A percentile compares a stretch with the other conserved stretches of the same genome.
These are phyloP conservation scores for Cynaeus angustus DNA, from an alignment of 2,888 invertebrate genomes.

Conservation along the genomic window DNA sequence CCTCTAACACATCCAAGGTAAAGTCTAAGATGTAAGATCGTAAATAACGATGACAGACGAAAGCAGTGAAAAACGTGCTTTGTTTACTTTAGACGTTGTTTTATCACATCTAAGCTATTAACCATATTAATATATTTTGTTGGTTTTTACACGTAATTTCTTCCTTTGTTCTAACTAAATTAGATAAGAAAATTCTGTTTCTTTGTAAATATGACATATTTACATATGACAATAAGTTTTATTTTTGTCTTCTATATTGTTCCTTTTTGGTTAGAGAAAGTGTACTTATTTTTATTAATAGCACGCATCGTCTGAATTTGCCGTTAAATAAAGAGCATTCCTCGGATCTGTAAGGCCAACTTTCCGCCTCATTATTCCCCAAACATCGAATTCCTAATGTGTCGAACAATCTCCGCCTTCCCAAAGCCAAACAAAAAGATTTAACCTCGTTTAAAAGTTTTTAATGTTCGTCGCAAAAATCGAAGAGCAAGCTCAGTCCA, in stretches of 20 bases:
- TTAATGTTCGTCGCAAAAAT: slow-evolving; percentile 22
- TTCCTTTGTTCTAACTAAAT: too few relatives aligned
- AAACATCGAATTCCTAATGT: slow-evolving; percentile 15
- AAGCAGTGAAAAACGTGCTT: too few relatives aligned
- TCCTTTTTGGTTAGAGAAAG: too few relatives aligned
- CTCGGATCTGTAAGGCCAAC: background rate
- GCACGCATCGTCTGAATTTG: background rate
- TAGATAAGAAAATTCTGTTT: too few relatives aligned
- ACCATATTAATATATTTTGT: too few relatives aligned
- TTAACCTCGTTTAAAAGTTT: slow-evolving; percentile 30
- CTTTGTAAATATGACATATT: too few relatives aligned
- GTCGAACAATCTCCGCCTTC: slow-evolving; percentile 8
- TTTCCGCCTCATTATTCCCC: slow-evolving; percentile 13
- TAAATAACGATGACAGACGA: slow-evolving; percentile 4
- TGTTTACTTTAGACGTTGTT: too few relatives aligned
- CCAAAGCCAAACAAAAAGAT: slow-evolving; percentile 15
- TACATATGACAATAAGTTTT: too few relatives aligned
- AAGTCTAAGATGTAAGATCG: background rate
- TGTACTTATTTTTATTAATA: too few relatives aligned
- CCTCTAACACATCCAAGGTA: background rate
- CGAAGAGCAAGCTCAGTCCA: slow-evolving; percentile 2
- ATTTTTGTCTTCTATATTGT: too few relatives aligned
- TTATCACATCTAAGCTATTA: too few relatives aligned
- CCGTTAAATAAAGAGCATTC: slow-evolving; percentile 2
- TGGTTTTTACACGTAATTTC: too few relatives aligned